Evolutionary conservation across 2,797 vertebrate genomes (phyloP), one percentile per base, ranked within the genome.

Genomic region (Forpus xanthops): DNA sequence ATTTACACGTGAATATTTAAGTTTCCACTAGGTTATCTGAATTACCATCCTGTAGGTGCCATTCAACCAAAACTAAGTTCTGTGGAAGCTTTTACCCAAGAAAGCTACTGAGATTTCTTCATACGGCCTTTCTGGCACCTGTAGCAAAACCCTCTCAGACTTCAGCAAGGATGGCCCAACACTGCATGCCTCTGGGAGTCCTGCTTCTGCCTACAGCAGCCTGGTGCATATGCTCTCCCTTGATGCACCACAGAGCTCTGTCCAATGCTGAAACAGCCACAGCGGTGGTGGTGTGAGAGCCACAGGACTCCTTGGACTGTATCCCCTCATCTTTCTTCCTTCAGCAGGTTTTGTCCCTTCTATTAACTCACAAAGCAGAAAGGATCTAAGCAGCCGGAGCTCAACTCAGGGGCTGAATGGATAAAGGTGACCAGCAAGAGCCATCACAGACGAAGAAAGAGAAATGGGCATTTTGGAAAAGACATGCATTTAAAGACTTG

Each of bases 21-120:
- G 95, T 97, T 97, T 98, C 96, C 94, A 94, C 93, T 94, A 94
- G 96, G 93, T 97, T 97, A 97, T 95, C 90, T 91, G 96, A 97
- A 97, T 95, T 86, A 93, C 81, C 89, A 93, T 93, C 49, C 47
- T 77, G 47, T 16, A 50, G 45, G 27, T 31, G 19, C 14, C 42
- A 47, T 53, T 30, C 45, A 86, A 56, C 24, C 64, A 42, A 82
- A 85, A 44, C 4, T 14, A 61, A 72, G 71, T 53, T 58, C 71
- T 0, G 0, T 24, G 16, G 62, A 72, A 90, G 11, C 16, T 74
- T 71, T 64, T 62, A 68, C 27, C 14, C 35, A 61, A 65, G 28
- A 15, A 91, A 80, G 41, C 28, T 39, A 27, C 5, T 19, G 49
- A 15, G 42, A 44, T 61, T 81, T 50, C 27, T 73, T 35, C 64